A percentile compares a stretch with the other conserved stretches of the same genome.
phyloP scores from a whole-genome alignment of 2,113 vertebrate genomes.

The Heterotis niloticus region DNA sequence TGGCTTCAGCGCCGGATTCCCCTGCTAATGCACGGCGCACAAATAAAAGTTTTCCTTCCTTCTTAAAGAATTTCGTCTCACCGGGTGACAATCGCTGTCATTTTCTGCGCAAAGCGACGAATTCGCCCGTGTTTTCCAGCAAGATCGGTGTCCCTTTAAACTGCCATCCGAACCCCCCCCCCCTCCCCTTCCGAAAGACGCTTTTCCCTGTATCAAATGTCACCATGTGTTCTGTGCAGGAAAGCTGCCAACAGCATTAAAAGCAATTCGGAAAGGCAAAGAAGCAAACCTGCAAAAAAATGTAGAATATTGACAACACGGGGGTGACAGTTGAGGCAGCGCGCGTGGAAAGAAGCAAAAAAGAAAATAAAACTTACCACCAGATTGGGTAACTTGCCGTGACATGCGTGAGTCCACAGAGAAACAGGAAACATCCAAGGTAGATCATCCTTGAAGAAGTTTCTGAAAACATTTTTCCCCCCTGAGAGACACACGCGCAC shows the following conservation, averaged over 20 bases:
- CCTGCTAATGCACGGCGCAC: slow-evolving; percentile 13
- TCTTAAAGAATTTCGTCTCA: slow-evolving; percentile 45
- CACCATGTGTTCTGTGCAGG: slow-evolving; percentile 30
- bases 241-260: slow-evolving; percentile 4
- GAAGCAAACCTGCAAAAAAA: slow-evolving; percentile 16
- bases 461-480: slow-evolving; percentile 56
- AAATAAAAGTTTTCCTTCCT: not conserved
- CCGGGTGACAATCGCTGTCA: slow-evolving; percentile 53
- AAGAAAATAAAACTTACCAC: slow-evolving; percentile 76
- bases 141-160: slow-evolving; percentile 47
- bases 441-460: slow-evolving; percentile 73
- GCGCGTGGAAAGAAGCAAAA: slow-evolving; percentile 8
- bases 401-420: slow-evolving; percentile 74
- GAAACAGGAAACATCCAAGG: slow-evolving; percentile 80
- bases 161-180: slow-evolving; percentile 44
- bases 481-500: slow-evolving; percentile 50
- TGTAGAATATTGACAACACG: slow-evolving; percentile 40
- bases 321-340: not conserved
- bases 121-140: slow-evolving; percentile 56
- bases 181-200: slow-evolving; percentile 49
- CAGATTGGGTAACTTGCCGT: slow-evolving; percentile 86
- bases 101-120: slow-evolving; percentile 57
- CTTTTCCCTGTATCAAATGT: slow-evolving; percentile 53
- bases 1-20: slow-evolving; percentile 25
- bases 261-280: slow-evolving; percentile 1